Percentiles rank a stretch among this genome's conserved stretches.
These are phyloP conservation scores for Wiebesia pumilae DNA, from an alignment of 1,140 invertebrate species.

Conservation along the genomic window DNA sequence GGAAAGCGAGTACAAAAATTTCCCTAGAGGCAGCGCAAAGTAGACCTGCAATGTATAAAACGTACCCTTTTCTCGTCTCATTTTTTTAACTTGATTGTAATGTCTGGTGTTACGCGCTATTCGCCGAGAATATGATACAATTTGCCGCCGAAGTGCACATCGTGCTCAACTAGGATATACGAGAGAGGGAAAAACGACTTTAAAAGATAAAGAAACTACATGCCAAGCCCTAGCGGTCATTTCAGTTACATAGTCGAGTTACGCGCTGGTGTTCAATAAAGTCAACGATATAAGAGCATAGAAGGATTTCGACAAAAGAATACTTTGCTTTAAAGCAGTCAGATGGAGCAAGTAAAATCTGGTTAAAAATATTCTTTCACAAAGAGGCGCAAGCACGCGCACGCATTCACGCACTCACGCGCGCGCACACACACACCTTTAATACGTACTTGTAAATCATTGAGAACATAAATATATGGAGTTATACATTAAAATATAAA, in stretches of 20 bases:
- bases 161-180: background rate
- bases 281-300: background rate
- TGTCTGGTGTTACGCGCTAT: background rate
- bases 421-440: too few relatives aligned
- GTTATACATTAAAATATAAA: background rate
- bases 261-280: slow-evolving; percentile 24
- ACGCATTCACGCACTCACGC: too few relatives aligned
- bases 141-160: background rate
- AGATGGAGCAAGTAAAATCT: background rate
- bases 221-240: slow-evolving; percentile 9
- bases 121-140: background rate
- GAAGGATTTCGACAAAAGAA: background rate
- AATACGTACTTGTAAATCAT: too few relatives aligned
- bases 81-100: slow-evolving; percentile 1
- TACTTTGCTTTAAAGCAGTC: background rate
- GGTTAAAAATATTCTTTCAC: too few relatives aligned
- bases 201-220: slow-evolving; percentile 1
- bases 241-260: background rate
- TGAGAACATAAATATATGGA: too few relatives aligned
- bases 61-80: background rate
- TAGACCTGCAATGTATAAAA: background rate
- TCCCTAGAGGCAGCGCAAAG: background rate
- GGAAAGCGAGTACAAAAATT: background rate
- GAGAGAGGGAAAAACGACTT: background rate
- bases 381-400: too few relatives aligned